Evolutionary conservation across 2,797 vertebrate species (phyloP), one percentile per base, ranked within the genome.

Genomic region (Cichlasoma orientale): DNA sequence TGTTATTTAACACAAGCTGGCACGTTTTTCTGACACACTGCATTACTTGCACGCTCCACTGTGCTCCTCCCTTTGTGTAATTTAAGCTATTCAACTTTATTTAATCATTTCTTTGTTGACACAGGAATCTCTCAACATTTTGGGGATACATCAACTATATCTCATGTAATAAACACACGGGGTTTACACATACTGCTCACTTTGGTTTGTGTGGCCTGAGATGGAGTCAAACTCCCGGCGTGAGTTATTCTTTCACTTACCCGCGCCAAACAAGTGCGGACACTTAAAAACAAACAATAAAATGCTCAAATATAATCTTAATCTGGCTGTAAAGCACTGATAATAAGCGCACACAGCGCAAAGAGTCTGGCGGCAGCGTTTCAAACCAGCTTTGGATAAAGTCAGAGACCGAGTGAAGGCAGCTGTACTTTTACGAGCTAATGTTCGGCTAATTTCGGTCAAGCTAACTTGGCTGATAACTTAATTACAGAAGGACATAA

Each of bases 11-110:
- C 16, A 12, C 3, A 25, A 3, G 18, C n/a, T 2, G 21, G 21
- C 41, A 1, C 25, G 21, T 44, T 63, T 25, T 18, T 3, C 21
- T 44, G 21, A 5, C 10, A 18, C 21, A 25, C 4, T 23, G 0
- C 14, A 63, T 18, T 25, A 63, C 1, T 41, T 25, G 14, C 0
- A 2, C 16, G 0, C 16, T 2, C 27, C 27, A 44, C 13, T 44
- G 13, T 44, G 1, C 10, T 14, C 0, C 21, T 25, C 59, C 4
- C 36, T 9, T 11, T 25, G 0, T 4, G 38, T 63, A 38, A 44
- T 63, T 38, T 63, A 36, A 25, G 13, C 21, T 25, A 25, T 44
- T 63, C 23, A 16, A 44, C 38, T 61, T 61, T 3, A 41, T 41
- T 0, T 25, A 25, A 41, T 41, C 23, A 41, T 16, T 41, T 44